A percentile compares a stretch with the other conserved stretches of the same genome.
Evolutionary conservation across 1,140 invertebrate genomes (phyloP).

Genomic region (Drosophila nannoptera): DNA sequence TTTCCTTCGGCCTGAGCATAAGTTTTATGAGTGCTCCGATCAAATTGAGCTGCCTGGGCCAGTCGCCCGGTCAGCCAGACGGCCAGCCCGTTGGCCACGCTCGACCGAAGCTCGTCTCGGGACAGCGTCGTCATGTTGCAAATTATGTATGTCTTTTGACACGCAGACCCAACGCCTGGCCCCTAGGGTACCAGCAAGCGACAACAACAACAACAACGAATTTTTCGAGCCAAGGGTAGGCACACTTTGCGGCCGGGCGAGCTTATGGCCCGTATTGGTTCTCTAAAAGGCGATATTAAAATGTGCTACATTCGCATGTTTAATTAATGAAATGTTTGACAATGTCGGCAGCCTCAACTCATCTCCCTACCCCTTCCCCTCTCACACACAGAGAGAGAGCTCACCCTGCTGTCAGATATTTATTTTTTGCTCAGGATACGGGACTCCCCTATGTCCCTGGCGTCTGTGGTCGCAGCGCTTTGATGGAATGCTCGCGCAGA

Average conservation of each 20-base stretch:
- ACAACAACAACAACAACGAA: neutral
- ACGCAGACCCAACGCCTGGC: conserved; percentile 46
- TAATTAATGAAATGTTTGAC: conserved; percentile 77
- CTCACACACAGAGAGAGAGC: no score
- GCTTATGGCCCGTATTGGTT: neutral
- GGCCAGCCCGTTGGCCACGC: no score
- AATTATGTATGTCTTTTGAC: conserved; percentile 72
- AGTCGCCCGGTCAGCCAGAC: neutral
- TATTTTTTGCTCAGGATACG: neutral
- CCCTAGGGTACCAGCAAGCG: conserved; percentile 22
- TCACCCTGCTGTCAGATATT: neutral
- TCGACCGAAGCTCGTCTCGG: conserved; percentile 5
- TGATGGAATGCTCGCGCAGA: conserved; percentile 72
- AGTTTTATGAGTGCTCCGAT: conserved; percentile 62
- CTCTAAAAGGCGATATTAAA: conserved; percentile 60
- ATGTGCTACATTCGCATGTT: conserved; percentile 74
- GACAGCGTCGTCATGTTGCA: conserved; percentile 52
- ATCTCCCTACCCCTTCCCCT: neutral
- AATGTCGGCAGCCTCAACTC: conserved; percentile 48
- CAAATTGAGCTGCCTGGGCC: conserved; percentile 37
- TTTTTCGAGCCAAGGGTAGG: conserved; percentile 43
- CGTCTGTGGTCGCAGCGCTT: conserved; percentile 63
- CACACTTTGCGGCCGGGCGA: conserved; percentile 56
- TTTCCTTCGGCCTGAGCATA: conserved; percentile 31
- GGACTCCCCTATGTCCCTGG: conserved; percentile 29